A percentile compares a stretch with the other conserved stretches of the same genome.
These are phyloP conservation scores for Takifugu ocellatus DNA, from an alignment of 2,797 vertebrate species.

Conservation along the genomic window DNA sequence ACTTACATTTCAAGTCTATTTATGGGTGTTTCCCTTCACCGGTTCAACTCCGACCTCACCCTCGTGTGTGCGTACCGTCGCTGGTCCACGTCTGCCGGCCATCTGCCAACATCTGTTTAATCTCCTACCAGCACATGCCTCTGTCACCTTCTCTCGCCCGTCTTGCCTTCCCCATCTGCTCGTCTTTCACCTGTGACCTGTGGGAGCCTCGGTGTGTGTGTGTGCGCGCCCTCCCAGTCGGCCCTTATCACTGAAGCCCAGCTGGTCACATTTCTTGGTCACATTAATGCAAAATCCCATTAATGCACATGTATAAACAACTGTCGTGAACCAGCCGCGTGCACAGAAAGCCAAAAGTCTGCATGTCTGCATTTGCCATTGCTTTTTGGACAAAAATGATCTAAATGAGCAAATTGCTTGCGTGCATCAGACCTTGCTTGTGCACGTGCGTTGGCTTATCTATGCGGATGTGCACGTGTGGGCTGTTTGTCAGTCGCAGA, in stretches of 20 bases:
- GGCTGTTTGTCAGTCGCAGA: conserved; percentile 54
- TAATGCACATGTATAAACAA: conserved; percentile 1
- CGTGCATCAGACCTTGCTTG: conserved; percentile 5
- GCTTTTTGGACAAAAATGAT: too few relatives aligned
- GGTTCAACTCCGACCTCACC: conserved; percentile 19
- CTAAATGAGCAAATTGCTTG: background rate
- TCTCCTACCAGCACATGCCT: conserved; percentile 58
- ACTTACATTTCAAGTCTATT: conserved; percentile 8
- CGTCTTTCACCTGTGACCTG: conserved; percentile 66
- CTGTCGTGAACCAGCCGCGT: too few relatives aligned
- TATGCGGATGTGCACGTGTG: conserved; percentile 12
- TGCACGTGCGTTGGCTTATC: conserved; percentile 14
- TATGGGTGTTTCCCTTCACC: conserved; percentile 8
- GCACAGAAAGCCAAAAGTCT: too few relatives aligned
- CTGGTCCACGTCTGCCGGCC: conserved; percentile 46
- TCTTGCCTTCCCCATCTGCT: conserved; percentile 42
- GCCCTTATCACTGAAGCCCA: conserved; percentile 56
- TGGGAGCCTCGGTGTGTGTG: conserved; percentile 23
- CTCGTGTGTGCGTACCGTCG: conserved; percentile 25
- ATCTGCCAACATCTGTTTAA: conserved; percentile 71
- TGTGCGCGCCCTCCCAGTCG: conserved; percentile 20
- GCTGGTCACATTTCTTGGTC: conserved; percentile 55
- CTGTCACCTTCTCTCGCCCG: conserved; percentile 42
- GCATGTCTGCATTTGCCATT: too few relatives aligned
- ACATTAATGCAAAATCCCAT: conserved; percentile 30